Evolutionary conservation across 2,113 vertebrate species (phyloP).

Genomic region (Chamaetylas fuelleborni): DNA sequence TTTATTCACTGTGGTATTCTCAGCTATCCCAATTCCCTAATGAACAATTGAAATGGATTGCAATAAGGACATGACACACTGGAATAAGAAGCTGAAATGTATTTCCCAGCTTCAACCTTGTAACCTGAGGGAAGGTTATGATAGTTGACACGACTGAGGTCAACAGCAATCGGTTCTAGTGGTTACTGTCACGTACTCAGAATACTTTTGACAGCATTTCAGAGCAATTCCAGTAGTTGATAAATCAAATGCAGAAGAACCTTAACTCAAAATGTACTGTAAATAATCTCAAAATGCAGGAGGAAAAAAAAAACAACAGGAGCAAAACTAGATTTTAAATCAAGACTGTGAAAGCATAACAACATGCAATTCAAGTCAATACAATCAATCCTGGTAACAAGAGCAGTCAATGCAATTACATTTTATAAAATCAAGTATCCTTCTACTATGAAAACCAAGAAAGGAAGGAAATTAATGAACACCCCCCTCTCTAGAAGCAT

Average conservation of each 20-base stretch:
- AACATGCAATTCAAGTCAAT: slow-evolving; percentile 55
- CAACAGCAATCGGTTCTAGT: slow-evolving; percentile 10
- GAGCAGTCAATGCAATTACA: slow-evolving; percentile 60
- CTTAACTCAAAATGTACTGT: background rate
- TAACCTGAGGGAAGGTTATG: slow-evolving; percentile 52
- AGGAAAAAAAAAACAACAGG: background rate
- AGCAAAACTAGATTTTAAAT: slow-evolving; percentile 10
- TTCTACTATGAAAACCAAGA: slow-evolving; percentile 3
- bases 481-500: background rate
- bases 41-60: slow-evolving; percentile 50
- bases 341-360: slow-evolving; percentile 50
- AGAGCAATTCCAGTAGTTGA: background rate
- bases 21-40: slow-evolving; percentile 44
- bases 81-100: slow-evolving; percentile 47
- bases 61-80: slow-evolving; percentile 36
- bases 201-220: slow-evolving; percentile 2
- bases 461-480: slow-evolving; percentile 31
- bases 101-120: slow-evolving; percentile 30
- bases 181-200: background rate
- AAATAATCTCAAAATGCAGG: background rate
- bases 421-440: slow-evolving; percentile 61
- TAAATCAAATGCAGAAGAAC: slow-evolving; percentile 30
- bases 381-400: slow-evolving; percentile 63
- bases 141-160: slow-evolving; percentile 33
- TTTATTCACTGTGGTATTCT: slow-evolving; percentile 43